Base-by-base conservation (phyloP, 2,797 vertebrate genomes). In the Sebastes hubbsi region DNA sequence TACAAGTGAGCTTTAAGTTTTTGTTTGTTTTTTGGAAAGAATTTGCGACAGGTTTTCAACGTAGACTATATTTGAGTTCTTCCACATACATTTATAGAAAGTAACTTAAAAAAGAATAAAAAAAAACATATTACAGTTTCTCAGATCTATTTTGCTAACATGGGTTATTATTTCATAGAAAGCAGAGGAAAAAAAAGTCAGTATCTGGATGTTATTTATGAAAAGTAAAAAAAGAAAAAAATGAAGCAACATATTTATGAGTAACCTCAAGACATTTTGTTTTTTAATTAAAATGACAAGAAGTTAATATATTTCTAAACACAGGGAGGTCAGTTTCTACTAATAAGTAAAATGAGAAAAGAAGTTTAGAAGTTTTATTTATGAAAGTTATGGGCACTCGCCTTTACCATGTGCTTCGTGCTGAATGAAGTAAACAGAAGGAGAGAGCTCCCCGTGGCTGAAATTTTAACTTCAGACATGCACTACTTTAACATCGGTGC, bases 281-380 rank as follows among this genome's bases (percentile, higher is more conserved):
- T 96, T 96, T 96, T 96, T 95, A 95, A 96, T 96, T 95, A 94
- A 95, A 95, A 96, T 93, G 82, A 95, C 94, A 89, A 94, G 94
- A 95, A 95, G 92, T 95, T 96, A 96, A 96, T 96, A 97, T 97
- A 97, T 97, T 96, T 97, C 95, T 96, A 96, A 96, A 96, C 92
- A 95, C 92, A 93, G 91, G 89, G 90, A 95, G 93, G 95, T 95
- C 94, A 93, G 94, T 96, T 96, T 96, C 93, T 96, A 96, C 94
- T 95, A 95, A 95, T 92, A 92, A 90, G 89, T 88, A 90, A 91
- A 94, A 94, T 94, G 92, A 95, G 91, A 89, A 93, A 94, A 92
- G 78, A 90, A 85, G 87, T 93, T 93, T 91, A 96, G 94, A 96
- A 95, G 95, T 96, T 96, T 96, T 97, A 96, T 96, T 96, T 96